phyloP scores from a whole-genome alignment of 2,113 vertebrate species.

The Eonycteris spelaea region DNA sequence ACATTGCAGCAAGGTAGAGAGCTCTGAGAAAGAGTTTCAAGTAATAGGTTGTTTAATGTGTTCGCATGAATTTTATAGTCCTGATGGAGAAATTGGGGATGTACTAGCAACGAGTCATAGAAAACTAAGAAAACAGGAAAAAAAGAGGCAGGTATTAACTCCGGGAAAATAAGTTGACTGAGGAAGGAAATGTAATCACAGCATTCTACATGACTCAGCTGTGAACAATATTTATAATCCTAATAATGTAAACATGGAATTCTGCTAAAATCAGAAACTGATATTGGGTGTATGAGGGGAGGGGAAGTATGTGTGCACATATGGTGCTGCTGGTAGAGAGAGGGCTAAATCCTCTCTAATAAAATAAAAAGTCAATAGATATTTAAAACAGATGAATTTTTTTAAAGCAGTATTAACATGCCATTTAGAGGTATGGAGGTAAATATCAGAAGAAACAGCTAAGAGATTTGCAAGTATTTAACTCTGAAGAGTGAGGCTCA shows the following conservation, averaged over 20 bases:
- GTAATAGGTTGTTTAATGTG: conserved; percentile 12
- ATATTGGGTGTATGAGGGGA: background rate
- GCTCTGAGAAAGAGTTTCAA: background rate
- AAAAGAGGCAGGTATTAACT: conserved; percentile 44
- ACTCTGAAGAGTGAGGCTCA: conserved; percentile 32
- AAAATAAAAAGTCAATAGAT: conserved; percentile 45
- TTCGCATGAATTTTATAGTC: background rate
- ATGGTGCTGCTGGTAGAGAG: background rate
- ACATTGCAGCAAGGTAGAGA: background rate
- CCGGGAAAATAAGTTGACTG: conserved; percentile 44
- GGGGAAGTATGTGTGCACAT: background rate
- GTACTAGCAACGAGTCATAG: conserved; percentile 23
- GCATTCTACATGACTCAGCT: background rate
- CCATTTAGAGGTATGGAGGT: conserved; percentile 32
- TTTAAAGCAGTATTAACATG: background rate
- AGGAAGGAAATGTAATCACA: conserved; percentile 43
- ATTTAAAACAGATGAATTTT: conserved; percentile 52
- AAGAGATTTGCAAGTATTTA: conserved; percentile 39
- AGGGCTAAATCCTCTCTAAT: conserved; percentile 31
- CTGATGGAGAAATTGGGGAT: background rate
- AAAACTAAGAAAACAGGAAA: conserved; percentile 18
- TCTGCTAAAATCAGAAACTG: conserved; percentile 19
- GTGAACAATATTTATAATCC: conserved; percentile 29
- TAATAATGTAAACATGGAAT: conserved; percentile 39
- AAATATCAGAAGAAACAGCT: conserved; percentile 33